Percentiles rank a stretch among this genome's conserved stretches.
These are phyloP conservation scores for Zaprionus lineosus DNA, from an alignment of 2,888 invertebrate species.

Conservation along the genomic window DNA sequence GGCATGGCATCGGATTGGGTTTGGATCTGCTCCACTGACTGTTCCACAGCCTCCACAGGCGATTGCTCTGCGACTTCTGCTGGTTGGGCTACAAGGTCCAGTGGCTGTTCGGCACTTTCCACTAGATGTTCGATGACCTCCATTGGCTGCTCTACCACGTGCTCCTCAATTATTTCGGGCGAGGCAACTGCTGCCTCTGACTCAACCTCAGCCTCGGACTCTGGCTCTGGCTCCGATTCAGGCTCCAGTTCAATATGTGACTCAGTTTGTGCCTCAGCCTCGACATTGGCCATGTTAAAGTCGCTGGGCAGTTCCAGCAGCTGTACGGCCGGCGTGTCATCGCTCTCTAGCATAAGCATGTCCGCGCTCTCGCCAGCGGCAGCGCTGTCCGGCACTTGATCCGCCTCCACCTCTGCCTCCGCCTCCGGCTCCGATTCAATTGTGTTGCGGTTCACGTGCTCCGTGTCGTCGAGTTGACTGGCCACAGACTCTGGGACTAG, in stretches of 20 bases:
- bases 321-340: slow-evolving; percentile 68
- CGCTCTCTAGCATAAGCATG: slow-evolving; percentile 79
- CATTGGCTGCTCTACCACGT: slow-evolving; percentile 52
- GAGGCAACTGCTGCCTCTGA: slow-evolving; percentile 8
- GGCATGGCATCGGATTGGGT: too few species aligned
- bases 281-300: slow-evolving; percentile 37
- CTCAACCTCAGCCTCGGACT: slow-evolving; percentile 2
- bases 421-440: slow-evolving; percentile 45
- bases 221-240: slow-evolving; percentile 13
- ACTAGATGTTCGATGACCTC: slow-evolving; percentile 28
- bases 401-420: slow-evolving; percentile 23
- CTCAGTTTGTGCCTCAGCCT: slow-evolving; percentile 25
- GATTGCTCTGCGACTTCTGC: too few species aligned
- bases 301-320: slow-evolving; percentile 64
- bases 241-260: slow-evolving; percentile 4
- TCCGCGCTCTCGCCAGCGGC: slow-evolving; percentile 45
- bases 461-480: slow-evolving; percentile 59
- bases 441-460: slow-evolving; percentile 61
- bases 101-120: too few species aligned
- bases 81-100: too few species aligned
- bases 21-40: slow-evolving; percentile 20
- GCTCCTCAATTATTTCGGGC: slow-evolving; percentile 55
- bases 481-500: slow-evolving; percentile 69
- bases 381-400: slow-evolving; percentile 1
- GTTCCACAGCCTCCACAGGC: slow-evolving; percentile 27